Percentiles rank a stretch among this genome's conserved stretches.
These are phyloP conservation scores for Diplosoma virens DNA, from an alignment of 23 tunicate species.

Conservation along the genomic window DNA sequence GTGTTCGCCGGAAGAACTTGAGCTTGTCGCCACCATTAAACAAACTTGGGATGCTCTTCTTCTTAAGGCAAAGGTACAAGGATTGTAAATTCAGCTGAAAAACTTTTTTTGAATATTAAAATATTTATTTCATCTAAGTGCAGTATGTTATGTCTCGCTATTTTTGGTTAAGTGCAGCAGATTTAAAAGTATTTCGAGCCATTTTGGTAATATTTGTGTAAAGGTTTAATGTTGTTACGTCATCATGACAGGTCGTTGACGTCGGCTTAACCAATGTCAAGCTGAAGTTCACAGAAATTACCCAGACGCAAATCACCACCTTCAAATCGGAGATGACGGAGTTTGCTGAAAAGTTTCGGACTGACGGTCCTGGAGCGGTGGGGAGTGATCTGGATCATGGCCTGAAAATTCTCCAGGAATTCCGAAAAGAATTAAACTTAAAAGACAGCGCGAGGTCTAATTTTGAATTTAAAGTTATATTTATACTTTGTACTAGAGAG, in stretches of 20 bases:
- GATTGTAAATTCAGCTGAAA: no score
- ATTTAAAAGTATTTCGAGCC: no score
- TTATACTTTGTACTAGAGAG: background rate
- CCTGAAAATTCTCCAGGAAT: constrained; percentile 66
- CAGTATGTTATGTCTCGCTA: no score
- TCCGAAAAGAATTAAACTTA: constrained; percentile 63
- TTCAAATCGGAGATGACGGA: constrained; percentile 62
- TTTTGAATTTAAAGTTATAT: background rate
- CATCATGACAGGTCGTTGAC: constrained; percentile 83
- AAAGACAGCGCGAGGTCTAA: constrained; percentile 69
- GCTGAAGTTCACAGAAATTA: constrained; percentile 84
- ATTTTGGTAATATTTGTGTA: no score
- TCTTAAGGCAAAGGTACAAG: constrained; percentile 66
- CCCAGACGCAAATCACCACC: constrained; percentile 68
- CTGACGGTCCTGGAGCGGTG: constrained; percentile 80
- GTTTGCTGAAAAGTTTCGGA: constrained; percentile 64
- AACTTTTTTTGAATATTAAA: no score
- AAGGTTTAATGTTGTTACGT: no score
- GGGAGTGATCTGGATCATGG: constrained; percentile 89
- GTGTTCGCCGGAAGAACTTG: constrained; percentile 59
- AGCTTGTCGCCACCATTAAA: constrained; percentile 64
- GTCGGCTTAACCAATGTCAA: constrained; percentile 90
- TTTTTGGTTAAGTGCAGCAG: no score
- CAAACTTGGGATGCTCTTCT: constrained; percentile 93
- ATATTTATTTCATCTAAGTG: no score